Percentiles rank a stretch among this genome's conserved stretches.
These are phyloP conservation scores for Chalcis sispes DNA, from an alignment of 2,888 invertebrate genomes.

Conservation along the genomic window DNA sequence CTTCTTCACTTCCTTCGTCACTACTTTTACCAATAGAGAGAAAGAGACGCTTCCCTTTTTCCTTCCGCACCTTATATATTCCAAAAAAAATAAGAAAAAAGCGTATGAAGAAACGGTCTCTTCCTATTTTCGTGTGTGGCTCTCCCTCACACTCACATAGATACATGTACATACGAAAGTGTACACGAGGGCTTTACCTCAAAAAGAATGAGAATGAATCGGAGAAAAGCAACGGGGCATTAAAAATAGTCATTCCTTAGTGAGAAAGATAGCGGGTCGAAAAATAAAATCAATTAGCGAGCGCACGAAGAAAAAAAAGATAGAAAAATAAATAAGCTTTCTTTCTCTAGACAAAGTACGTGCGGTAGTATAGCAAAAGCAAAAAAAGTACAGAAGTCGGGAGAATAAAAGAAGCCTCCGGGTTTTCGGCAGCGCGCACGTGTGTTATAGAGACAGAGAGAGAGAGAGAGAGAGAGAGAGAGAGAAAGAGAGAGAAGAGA, in stretches of 20 bases:
- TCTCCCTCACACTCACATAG: not conserved
- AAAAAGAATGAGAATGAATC: no score
- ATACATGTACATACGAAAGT: not conserved
- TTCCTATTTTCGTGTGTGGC: no score
- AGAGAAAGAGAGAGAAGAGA: not conserved
- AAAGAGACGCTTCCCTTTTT: no score
- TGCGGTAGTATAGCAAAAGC: no score
- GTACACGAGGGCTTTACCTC: no score
- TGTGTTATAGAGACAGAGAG: not conserved
- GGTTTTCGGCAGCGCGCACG: no score
- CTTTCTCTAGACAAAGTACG: constrained; percentile 27
- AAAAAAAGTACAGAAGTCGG: not conserved
- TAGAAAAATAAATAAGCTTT: constrained; percentile 41
- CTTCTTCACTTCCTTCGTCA: not conserved
- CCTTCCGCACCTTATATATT: not conserved
- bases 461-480: not conserved
- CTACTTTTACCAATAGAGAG: no score
- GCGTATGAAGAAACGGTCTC: no score
- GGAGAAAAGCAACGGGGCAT: no score
- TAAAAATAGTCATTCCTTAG: not conserved
- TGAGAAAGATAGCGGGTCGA: not conserved
- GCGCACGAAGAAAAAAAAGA: not conserved
- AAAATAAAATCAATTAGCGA: not conserved
- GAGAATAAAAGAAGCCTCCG: no score
- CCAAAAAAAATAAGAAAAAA: no score